Conservation (phyloP, 2,797 vertebrate genomes). For the Falco rusticolus region DNA sequence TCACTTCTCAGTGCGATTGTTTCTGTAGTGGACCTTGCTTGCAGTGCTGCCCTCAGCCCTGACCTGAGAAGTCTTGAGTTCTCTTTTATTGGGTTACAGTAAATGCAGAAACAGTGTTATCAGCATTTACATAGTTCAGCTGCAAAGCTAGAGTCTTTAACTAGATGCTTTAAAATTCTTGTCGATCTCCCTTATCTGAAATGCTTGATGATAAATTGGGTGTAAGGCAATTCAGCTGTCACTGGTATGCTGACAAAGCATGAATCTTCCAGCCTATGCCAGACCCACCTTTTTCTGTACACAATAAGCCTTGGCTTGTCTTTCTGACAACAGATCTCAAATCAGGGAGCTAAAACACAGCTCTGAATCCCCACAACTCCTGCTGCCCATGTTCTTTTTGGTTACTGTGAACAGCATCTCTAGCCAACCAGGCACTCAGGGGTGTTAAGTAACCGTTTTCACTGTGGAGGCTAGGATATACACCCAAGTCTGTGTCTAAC, state of each 20-base stretch:
- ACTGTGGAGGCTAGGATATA: background rate
- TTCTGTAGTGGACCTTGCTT: background rate
- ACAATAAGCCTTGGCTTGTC: background rate
- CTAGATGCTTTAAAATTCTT: background rate
- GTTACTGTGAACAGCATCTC: background rate
- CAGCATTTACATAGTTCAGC: background rate
- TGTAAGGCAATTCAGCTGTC: background rate
- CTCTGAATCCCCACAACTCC: background rate
- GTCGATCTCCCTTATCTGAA: background rate
- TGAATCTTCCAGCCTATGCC: background rate
- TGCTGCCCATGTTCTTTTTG: background rate
- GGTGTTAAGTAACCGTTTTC: too few species aligned
- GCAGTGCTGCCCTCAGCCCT: background rate
- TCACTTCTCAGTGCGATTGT: background rate
- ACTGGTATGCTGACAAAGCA: background rate
- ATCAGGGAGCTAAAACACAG: background rate
- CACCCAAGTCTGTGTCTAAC: background rate
- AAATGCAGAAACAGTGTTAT: background rate
- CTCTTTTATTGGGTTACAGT: background rate
- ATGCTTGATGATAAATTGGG: background rate
- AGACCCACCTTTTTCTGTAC: background rate
- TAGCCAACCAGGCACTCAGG: background rate
- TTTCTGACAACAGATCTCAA: background rate
- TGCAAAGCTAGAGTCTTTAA: background rate
- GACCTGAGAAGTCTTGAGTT: background rate